A percentile compares a stretch with the other conserved stretches of the same genome.
phyloP scores from a whole-genome alignment of 2,888 invertebrate species.

The Eumacrocentrus americanus region DNA sequence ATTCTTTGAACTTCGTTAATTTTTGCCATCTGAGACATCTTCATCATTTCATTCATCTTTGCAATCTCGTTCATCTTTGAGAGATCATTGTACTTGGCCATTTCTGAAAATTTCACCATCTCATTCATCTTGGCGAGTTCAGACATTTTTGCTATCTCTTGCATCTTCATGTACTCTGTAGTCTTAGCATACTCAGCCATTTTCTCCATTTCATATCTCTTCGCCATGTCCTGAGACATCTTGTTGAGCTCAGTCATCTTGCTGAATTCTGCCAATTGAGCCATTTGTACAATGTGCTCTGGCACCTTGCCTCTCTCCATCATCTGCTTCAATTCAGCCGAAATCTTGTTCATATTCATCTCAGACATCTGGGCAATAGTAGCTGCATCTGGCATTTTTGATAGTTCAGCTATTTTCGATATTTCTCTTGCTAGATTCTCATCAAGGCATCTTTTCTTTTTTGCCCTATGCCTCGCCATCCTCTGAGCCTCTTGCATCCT shows the following conservation, averaged over 20 bases:
- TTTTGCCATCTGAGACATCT: constrained; percentile 57
- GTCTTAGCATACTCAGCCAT: constrained; percentile 59
- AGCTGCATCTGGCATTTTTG: constrained; percentile 56
- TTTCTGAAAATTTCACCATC: constrained; percentile 58
- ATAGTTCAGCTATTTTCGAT: constrained; percentile 58
- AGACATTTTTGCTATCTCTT: constrained; percentile 57
- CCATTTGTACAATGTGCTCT: constrained; percentile 60
- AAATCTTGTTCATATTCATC: constrained; percentile 60
- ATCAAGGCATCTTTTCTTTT: constrained; percentile 59
- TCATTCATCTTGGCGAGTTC: constrained; percentile 58
- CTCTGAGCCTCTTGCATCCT: constrained; percentile 60
- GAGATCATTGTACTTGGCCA: constrained; percentile 58
- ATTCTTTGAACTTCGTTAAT: constrained; percentile 58
- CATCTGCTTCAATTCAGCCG: constrained; percentile 59
- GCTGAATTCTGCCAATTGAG: constrained; percentile 58
- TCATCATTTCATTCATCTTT: constrained; percentile 55
- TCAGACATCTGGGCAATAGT: constrained; percentile 59
- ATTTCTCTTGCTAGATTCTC: constrained; percentile 59
- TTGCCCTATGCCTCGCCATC: constrained; percentile 59
- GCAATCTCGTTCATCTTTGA: constrained; percentile 56
- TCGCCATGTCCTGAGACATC: constrained; percentile 58
- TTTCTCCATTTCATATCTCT: constrained; percentile 59
- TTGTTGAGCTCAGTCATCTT: constrained; percentile 59
- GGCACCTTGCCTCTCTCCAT: constrained; percentile 60
- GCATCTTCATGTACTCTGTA: constrained; percentile 59